Base-by-base conservation (phyloP, 2,888 invertebrate genomes). In the Anodontia alba region DNA sequence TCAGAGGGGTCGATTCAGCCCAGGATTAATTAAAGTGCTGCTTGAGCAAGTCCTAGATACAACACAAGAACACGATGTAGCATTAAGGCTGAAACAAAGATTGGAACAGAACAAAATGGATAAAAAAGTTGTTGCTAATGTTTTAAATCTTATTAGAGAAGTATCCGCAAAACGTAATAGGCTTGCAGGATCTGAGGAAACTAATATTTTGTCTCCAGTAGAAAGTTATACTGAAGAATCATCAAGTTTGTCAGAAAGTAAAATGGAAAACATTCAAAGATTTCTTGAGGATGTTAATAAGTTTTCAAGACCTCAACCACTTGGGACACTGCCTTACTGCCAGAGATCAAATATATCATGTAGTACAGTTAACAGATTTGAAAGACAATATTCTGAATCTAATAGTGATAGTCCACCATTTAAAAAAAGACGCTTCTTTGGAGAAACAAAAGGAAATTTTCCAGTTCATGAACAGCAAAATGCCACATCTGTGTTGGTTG, bases 11-110 rank as follows among this genome's bases (percentile, higher is more conserved):
- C 73, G 76, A 72, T 91, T 87, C 84, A 90, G 89, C 57, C 86
- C 89, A 0, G 81, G 80, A 31, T 76, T 91, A 20, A 87, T 91
- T 42, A 90, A 90, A 73, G 90, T 91, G 15, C 78, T 91, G 0
- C 76, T 90, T 23, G 82, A 86, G 31, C 90, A 91, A 72, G 78
- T 88, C 8, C 69, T 88, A 1, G 84, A 83, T 15, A 57, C 82
- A 8, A 66, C 62, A 23, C 76, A 76, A 31, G 73, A 76, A 10
- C 23, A 23, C 1, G 66, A 81, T 68, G 43, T 66, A n/a, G 43
- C 57, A 7, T 10, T 20, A 23, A 76, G 54, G 29, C 23, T 54
- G n/a, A 54, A 31, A 73, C 38, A 70, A 29, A 81, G 66, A 43
- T 74, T 77, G 12, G 57, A 77, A 26, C 20, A 66, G 23, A 49